A percentile compares a stretch with the other conserved stretches of the same genome.
Evolutionary conservation across 2,888 invertebrate species (phyloP).

Genomic region (Chymomyza procnemis): DNA sequence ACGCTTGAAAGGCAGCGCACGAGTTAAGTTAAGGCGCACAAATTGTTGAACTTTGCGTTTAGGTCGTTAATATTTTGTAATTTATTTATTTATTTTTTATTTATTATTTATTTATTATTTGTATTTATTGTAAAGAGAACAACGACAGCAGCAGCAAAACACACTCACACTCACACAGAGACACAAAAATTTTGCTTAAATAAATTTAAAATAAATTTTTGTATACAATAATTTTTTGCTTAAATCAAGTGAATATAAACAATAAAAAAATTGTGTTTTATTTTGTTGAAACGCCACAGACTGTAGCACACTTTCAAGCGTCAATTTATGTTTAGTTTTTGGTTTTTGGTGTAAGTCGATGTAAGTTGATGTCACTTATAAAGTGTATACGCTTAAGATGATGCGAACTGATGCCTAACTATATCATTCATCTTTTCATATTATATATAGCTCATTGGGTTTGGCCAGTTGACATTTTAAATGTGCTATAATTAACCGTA

Average conservation of each 20-base stretch:
- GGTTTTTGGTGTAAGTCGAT: neutral
- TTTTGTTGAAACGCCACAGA: conserved; percentile 26
- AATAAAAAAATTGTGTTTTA: conserved; percentile 56
- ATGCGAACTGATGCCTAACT: neutral
- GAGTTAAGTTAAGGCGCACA: conserved; percentile 27
- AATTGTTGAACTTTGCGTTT: conserved; percentile 65
- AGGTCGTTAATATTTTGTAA: conserved; percentile 67
- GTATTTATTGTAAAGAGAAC: conserved; percentile 67
- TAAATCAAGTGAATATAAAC: conserved; percentile 54
- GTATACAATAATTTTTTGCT: conserved; percentile 59
- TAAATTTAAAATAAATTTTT: conserved; percentile 65
- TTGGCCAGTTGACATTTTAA: conserved; percentile 20
- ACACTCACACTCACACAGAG: neutral
- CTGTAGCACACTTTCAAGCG: conserved; percentile 56
- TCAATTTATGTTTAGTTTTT: conserved; percentile 6
- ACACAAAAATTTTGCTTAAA: conserved; percentile 55
- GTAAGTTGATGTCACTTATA: neutral
- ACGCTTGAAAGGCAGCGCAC: conserved; percentile 62
- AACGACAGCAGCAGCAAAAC: conserved; percentile 30
- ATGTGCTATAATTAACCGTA: conserved; percentile 38
- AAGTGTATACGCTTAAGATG: no score
- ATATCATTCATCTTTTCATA: neutral
- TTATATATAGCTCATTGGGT: neutral
- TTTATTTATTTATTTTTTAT: conserved; percentile 70
- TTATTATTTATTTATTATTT: conserved; percentile 68